Conservation (phyloP, 1,140 invertebrate species). For the Drosophila jambulina region DNA sequence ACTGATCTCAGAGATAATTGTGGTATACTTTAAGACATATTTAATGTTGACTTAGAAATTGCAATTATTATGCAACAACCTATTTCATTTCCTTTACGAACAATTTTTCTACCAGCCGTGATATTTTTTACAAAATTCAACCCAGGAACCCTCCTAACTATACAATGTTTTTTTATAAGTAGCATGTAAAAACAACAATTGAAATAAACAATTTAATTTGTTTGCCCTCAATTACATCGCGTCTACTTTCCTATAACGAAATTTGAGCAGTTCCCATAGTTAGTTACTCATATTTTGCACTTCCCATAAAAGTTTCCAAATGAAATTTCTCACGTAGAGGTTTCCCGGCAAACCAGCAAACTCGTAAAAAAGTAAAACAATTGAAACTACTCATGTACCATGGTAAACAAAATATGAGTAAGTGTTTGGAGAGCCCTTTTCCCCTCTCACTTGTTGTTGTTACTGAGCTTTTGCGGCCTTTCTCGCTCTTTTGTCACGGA, state of each 20-base stretch:
- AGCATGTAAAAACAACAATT: not conserved
- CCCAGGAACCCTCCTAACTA: not conserved
- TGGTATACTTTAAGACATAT: not conserved
- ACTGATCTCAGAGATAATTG: not conserved
- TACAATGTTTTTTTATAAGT: not conserved
- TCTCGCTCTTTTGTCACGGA: constrained; percentile 13
- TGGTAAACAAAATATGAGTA: constrained; percentile 52
- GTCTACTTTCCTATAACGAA: constrained; percentile 17
- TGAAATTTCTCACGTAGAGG: constrained; percentile 27
- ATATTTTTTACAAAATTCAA: not conserved
- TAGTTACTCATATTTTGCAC: constrained; percentile 24
- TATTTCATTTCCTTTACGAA: not conserved
- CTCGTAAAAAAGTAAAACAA: constrained; percentile 2
- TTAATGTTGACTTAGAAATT: not conserved
- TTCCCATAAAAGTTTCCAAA: constrained; percentile 18
- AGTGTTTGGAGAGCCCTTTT: constrained; percentile 21
- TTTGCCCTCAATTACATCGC: not conserved
- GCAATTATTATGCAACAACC: too few relatives aligned
- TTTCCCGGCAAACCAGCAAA: constrained; percentile 16
- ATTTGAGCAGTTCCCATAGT: constrained; percentile 32
- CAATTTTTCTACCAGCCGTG: too few relatives aligned
- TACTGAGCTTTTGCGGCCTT: constrained; percentile 28
- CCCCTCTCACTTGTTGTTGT: constrained; percentile 29
- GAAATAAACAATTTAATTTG: constrained; percentile 10
- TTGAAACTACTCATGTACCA: constrained; percentile 33